Evolutionary conservation across 2,888 invertebrate genomes (phyloP), one percentile per base, ranked within the genome.

Genomic region (Nemotelus pantherinus): DNA sequence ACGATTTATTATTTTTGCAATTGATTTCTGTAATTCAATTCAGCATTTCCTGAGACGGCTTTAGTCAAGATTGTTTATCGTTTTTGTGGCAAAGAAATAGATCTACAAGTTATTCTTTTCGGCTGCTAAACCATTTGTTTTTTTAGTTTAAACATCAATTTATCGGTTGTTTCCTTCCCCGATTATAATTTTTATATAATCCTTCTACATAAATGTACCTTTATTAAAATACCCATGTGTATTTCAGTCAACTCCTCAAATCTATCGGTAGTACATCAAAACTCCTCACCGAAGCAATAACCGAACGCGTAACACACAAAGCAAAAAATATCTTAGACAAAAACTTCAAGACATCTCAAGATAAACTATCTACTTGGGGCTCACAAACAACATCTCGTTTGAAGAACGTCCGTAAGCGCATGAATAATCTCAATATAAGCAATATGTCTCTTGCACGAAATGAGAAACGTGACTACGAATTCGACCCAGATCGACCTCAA

Each of bases 231-330:
- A 7, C 10, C 50, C 10, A 10, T 1, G 50, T 10, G 1, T 50
- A 7, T 83, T 82, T 4, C 80, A 87, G 87, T 71, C 84, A 87
- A 60, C 81, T 87, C 0, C 79, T 87, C 10, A 87, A 87, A 77
- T 85, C 87, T 2, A 80, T 87, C 80, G 87, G 87, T 50, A 83
- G 82, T 58, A 86, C 87, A 2, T 87, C 87, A 3, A 87, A 85
- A 78, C 81, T 85, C 39, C 81, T 87, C 10, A 84, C 85, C 67
- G 87, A 87, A 82, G 84, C 87, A 2, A 85, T 87, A 76, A 83
- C 85, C 3, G 87, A 87, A 80, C 84, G 87, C 4, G 83, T 87
- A n/a, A 83, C 84, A 3, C 81, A 82, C 77, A 85, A 83, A 77
- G 87, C 86, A 2, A 86, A 84, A 80, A 84, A 85, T 77, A 85